These are phyloP conservation scores for Drosophila lacteicornis DNA, from an alignment of 1,140 invertebrate species.

Conservation along the genomic window DNA sequence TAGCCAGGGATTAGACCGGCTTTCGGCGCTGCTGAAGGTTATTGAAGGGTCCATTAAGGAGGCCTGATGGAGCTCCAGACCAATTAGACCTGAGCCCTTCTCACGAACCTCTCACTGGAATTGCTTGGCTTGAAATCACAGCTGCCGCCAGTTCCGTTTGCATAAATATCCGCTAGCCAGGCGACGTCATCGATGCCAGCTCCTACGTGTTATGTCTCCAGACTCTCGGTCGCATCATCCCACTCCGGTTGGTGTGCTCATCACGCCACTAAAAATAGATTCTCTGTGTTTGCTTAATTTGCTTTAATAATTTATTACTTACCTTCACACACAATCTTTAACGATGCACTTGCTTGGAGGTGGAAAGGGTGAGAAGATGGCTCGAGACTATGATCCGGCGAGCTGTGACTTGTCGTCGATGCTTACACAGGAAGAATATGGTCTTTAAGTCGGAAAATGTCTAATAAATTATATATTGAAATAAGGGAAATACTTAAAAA, in stretches of 20 bases:
- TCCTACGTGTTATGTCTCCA: slow-evolving; percentile 28
- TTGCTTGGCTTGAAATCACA: background rate
- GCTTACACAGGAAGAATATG: slow-evolving; percentile 1
- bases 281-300: slow-evolving; percentile 41
- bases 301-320: slow-evolving; percentile 62
- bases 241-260: slow-evolving; percentile 57
- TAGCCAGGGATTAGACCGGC: slow-evolving; percentile 20
- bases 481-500: too few species aligned
- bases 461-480: too few species aligned
- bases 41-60: background rate
- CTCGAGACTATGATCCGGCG: background rate
- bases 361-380: slow-evolving; percentile 25
- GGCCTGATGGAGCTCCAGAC: slow-evolving; percentile 1
- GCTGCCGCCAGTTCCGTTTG: slow-evolving; percentile 58
- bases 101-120: background rate
- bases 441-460: too few species aligned
- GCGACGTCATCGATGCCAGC: slow-evolving; percentile 44
- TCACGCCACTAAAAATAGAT: slow-evolving; percentile 63
- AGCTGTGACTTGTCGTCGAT: slow-evolving; percentile 4
- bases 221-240: slow-evolving; percentile 5
- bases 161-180: slow-evolving; percentile 39
- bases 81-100: slow-evolving; percentile 12
- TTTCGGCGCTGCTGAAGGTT: background rate
- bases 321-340: slow-evolving; percentile 63
- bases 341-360: slow-evolving; percentile 29